Conservation (phyloP, 2,113 vertebrate genomes). For the Pelecanoides urinatrix region DNA sequence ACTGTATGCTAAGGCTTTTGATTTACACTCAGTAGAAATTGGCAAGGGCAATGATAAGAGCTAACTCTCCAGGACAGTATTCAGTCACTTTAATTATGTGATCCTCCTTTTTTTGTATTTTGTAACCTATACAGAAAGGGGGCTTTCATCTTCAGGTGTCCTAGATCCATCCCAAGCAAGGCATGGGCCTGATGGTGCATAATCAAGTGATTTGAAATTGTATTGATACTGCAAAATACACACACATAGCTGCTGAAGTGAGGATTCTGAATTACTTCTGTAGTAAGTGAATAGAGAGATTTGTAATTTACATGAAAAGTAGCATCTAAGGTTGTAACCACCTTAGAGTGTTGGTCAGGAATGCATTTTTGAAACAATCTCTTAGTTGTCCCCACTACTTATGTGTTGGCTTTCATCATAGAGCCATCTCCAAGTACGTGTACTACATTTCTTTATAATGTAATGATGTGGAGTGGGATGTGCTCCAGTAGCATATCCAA, state of each 20-base stretch:
- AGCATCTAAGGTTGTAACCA: not conserved
- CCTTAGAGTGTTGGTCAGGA: not conserved
- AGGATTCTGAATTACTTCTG: not conserved
- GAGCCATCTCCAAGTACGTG: not conserved
- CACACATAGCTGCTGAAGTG: not conserved
- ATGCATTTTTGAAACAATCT: not conserved
- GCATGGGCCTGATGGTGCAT: not conserved
- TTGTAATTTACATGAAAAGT: not conserved
- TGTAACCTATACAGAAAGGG: not conserved
- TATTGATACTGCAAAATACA: not conserved
- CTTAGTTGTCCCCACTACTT: not conserved
- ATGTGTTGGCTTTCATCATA: not conserved
- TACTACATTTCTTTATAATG: not conserved
- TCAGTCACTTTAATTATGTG: not conserved
- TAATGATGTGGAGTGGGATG: not conserved
- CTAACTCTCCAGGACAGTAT: not conserved
- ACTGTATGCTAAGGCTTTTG: not conserved
- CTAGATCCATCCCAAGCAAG: not conserved
- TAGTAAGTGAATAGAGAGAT: not conserved
- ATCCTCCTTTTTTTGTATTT: not conserved
- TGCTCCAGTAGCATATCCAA: not conserved
- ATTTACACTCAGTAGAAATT: not conserved
- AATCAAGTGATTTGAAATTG: not conserved
- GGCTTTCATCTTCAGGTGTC: not conserved
- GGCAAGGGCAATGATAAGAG: not conserved